phyloP scores from a whole-genome alignment of 2,113 vertebrate genomes.

The Promerops cafer region DNA sequence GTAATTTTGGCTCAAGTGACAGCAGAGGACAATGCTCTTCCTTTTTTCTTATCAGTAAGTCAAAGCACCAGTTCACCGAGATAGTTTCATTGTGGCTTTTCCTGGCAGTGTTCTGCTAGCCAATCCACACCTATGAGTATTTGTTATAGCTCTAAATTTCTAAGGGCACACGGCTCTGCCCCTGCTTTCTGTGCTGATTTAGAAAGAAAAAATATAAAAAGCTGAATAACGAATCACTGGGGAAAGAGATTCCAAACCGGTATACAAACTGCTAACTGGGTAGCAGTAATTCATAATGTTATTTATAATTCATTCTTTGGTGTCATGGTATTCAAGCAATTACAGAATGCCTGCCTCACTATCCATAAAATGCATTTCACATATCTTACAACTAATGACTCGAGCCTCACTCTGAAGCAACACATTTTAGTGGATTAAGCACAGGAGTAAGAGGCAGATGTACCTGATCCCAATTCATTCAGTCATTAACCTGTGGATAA shows the following conservation, averaged over 20 bases:
- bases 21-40: slow-evolving; percentile 26
- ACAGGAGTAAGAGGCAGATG: neutral
- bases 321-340: neutral
- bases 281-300: neutral
- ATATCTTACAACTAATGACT: neutral
- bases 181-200: neutral
- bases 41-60: slow-evolving; percentile 28
- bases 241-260: neutral
- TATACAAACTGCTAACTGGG: neutral
- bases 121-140: neutral
- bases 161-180: neutral
- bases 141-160: neutral
- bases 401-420: neutral
- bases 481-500: slow-evolving; percentile 10
- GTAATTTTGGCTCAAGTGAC: slow-evolving; percentile 23
- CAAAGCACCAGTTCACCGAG: neutral
- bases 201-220: neutral
- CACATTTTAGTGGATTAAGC: neutral
- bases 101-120: neutral
- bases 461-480: neutral
- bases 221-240: neutral
- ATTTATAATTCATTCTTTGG: neutral
- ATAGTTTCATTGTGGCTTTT: neutral
- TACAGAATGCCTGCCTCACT: neutral
- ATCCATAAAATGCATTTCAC: slow-evolving; percentile 7